These are phyloP conservation scores for Acropternis orthonyx DNA, from an alignment of 2,797 vertebrate genomes.

Conservation along the genomic window DNA sequence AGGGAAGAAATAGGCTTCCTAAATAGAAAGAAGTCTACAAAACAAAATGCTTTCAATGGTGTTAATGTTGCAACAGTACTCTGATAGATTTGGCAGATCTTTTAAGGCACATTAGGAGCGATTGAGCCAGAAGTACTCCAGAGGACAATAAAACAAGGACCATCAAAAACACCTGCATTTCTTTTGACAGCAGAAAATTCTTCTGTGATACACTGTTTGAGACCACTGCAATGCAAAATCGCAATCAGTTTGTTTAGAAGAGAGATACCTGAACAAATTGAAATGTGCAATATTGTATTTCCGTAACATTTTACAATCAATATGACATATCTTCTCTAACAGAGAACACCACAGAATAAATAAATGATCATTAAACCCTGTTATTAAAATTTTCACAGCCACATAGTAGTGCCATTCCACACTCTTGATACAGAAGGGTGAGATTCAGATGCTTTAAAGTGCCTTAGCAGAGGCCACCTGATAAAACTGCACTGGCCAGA, in stretches of 20 bases:
- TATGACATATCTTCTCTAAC: conserved; percentile 7
- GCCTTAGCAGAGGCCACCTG: not conserved
- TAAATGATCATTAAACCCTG: conserved; percentile 21
- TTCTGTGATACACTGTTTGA: not conserved
- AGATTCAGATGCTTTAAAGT: not conserved
- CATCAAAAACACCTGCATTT: not conserved
- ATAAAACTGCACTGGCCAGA: not conserved
- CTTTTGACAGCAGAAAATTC: not conserved
- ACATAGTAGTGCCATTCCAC: not conserved
- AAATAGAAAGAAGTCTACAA: not conserved
- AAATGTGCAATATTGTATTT: conserved; percentile 18
- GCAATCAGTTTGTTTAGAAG: not conserved
- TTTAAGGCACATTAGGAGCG: conserved; percentile 25
- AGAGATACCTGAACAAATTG: not conserved
- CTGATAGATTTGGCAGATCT: not conserved
- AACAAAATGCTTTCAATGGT: not conserved
- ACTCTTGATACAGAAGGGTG: not conserved
- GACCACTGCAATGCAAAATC: not conserved
- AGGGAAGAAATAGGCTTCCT: not conserved
- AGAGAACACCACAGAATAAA: conserved; percentile 28
- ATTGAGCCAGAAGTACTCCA: not conserved
- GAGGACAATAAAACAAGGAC: not conserved
- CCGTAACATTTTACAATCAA: conserved; percentile 8
- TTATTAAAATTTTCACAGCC: not conserved
- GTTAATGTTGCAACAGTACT: not conserved